Base-by-base conservation (phyloP, 2,113 vertebrate species). In the Ramphastos sulfuratus region DNA sequence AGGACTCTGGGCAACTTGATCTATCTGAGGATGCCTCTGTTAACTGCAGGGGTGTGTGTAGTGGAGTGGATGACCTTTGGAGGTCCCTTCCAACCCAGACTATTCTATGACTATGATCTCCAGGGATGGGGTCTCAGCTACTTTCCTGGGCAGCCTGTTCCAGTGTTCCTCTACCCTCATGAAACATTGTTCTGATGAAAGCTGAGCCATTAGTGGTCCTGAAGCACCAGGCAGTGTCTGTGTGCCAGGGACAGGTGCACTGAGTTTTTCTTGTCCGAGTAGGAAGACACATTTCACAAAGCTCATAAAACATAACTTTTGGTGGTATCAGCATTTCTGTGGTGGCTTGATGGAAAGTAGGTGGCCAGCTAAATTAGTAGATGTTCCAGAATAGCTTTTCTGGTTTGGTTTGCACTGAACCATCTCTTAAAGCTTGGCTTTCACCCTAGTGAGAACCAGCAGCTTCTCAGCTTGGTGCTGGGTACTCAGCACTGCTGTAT, bases 401-500 rank as follows among this genome's bases (percentile, higher is more conserved):
- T 85, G 71, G 46, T 66, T 87, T 70, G 69, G 58, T 52, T 73
- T 89, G 76, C 54, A 52, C 35, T 85, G 71, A 87, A 35, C 20
- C 55, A 12, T 74, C 74, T 67, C 82, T 52, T 30, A 4, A 28
- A 60, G 37, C 24, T 92, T 87, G 71, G 59, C 60, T 92, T 82
- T 16, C 14, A 69, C 39, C 59, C 15, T 56, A 46, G 39, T 5
- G 17, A 37, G 89, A 54, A 25, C 5, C 71, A 61, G 44, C 74
- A 91, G 63, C 60, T 30, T 84, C 35, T 69, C 71, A 30, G 84
- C 46, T 65, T 18, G 12, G 37, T 64, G 70, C 66, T 84, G 78
- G 39, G 23, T n/a, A 4, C 6, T 14, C 0, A 0, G 0, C 50
- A 16, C 76, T 85, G 56, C 37, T 65, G 6, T 27, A 18, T 0